phyloP scores from a whole-genome alignment of 1,140 invertebrate genomes.

The Conus ventricosus region DNA sequence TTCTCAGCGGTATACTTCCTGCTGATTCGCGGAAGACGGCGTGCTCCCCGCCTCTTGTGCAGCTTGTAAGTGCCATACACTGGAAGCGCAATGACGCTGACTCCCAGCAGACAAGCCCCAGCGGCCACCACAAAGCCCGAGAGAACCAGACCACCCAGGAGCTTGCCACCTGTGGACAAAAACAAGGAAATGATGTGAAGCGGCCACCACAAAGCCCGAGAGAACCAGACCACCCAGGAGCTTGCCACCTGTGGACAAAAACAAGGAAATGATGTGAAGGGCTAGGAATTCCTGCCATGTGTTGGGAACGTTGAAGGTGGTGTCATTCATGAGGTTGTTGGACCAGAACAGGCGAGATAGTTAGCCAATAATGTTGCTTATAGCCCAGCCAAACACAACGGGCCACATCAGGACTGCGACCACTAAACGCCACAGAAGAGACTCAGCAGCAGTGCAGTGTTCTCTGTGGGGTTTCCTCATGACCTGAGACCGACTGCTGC shows the following conservation, averaged over 20 bases:
- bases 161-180: slow-evolving; percentile 66
- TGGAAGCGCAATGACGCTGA: slow-evolving; percentile 69
- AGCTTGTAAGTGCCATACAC: slow-evolving; percentile 64
- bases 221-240: slow-evolving; percentile 67
- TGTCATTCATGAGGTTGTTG: no score
- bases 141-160: slow-evolving; percentile 67
- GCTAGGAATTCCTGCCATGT: no score
- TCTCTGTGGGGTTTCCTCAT: no score
- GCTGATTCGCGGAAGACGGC: slow-evolving; percentile 1
- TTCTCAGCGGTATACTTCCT: slow-evolving; percentile 7
- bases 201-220: slow-evolving; percentile 63
- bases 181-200: not conserved
- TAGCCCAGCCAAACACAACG: no score
- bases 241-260: slow-evolving; percentile 66
- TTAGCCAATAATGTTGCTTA: no score
- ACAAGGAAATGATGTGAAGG: not conserved
- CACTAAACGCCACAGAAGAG: no score
- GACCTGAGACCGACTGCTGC: no score
- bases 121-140: slow-evolving; percentile 67
- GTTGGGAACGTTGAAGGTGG: no score
- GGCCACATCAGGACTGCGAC: no score
- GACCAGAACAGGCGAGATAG: no score
- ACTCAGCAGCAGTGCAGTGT: no score
- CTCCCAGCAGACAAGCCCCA: slow-evolving; percentile 63
- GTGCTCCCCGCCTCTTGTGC: slow-evolving; percentile 48